Evolutionary conservation across 92 coral and sea anemone species (phyloP), one percentile per base, ranked within the genome.

Genomic region (Palythoa grandis): DNA sequence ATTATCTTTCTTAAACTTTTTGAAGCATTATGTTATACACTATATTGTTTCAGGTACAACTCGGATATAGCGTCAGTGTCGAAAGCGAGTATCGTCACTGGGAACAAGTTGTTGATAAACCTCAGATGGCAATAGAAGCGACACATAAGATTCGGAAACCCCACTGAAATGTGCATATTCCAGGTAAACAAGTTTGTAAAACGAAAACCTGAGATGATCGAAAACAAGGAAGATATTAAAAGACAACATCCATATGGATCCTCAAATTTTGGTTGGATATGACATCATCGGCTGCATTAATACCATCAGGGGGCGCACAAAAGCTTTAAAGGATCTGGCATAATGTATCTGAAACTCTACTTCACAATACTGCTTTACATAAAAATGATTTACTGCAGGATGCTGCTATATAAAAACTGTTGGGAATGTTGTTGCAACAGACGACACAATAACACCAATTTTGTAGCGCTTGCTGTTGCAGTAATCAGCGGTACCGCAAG

Each of bases 1-100:
- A 29, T 29, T 29, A 29, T 1, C 35, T 29, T 29, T 29, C 0
- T 0, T 29, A 29, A 29, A 29, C 35, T 29, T 0, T 29, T 29
- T 29, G 4, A 19, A 58, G 19, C 5, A 19, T 58, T 58, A 14
- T 69, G 35, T 9, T 29, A 22, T 69, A 16, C 14, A 25, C 23
- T 29, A 11, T 6, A 52, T 7, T 56, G 12, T 11, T 76, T 4
- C 83, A 85, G 86, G 92, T 90, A 71, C 85, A 86, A 61, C 82
- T 90, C 75, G 92, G 92, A 15, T 90, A 90, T 74, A 87, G 73
- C 24, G 88, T 86, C 16, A 88, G 84, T 40, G 77, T 90, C 1
- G 92, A 90, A 82, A 86, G 88, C 63, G 92, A 88, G 52, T 87
- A 87, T 24, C 87, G 92, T 37, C 92, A 90, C 76, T 90, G 92